Conservation (phyloP, 1,140 invertebrate genomes). For the Aethina tumida region DNA sequence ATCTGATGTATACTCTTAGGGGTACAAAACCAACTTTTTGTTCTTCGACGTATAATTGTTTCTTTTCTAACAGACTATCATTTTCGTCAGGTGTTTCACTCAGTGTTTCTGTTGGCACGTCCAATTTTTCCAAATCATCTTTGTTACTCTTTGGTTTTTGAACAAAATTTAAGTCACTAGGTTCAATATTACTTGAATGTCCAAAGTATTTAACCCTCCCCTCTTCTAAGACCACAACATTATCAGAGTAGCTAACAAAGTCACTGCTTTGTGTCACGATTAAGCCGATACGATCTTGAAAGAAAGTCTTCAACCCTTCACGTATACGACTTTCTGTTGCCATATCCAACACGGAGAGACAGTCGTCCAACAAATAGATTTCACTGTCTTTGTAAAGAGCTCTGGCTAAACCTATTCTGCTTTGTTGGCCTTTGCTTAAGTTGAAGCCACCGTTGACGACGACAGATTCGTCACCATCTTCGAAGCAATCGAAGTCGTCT, state of each 20-base stretch:
- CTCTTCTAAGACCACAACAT: conserved; percentile 5
- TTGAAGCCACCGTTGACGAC: conserved; percentile 72
- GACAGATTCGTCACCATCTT: conserved; percentile 63
- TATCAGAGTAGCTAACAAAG: conserved; percentile 7
- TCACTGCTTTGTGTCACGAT: conserved; percentile 62
- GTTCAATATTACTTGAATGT: neutral
- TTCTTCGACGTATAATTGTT: conserved; percentile 12
- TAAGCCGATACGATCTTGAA: too few species aligned
- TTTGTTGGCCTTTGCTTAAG: conserved; percentile 79
- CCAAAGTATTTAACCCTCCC: conserved; percentile 4
- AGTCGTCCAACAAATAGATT: conserved; percentile 73
- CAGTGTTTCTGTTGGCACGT: too few species aligned
- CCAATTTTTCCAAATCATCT: too few species aligned
- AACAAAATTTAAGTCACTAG: too few species aligned
- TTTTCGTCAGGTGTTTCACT: too few species aligned
- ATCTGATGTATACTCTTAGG: conserved; percentile 10
- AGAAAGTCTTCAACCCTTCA: too few species aligned
- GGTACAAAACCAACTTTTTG: conserved; percentile 12
- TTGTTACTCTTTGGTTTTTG: too few species aligned
- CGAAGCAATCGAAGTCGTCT: conserved; percentile 58
- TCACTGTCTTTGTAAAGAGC: conserved; percentile 69
- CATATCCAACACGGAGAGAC: conserved; percentile 60
- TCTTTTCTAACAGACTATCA: too few species aligned
- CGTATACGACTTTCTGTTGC: too few species aligned
- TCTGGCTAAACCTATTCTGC: conserved; percentile 77